Evolutionary conservation across 2,113 vertebrate genomes (phyloP).

Genomic region (Neotragus moschatus): DNA sequence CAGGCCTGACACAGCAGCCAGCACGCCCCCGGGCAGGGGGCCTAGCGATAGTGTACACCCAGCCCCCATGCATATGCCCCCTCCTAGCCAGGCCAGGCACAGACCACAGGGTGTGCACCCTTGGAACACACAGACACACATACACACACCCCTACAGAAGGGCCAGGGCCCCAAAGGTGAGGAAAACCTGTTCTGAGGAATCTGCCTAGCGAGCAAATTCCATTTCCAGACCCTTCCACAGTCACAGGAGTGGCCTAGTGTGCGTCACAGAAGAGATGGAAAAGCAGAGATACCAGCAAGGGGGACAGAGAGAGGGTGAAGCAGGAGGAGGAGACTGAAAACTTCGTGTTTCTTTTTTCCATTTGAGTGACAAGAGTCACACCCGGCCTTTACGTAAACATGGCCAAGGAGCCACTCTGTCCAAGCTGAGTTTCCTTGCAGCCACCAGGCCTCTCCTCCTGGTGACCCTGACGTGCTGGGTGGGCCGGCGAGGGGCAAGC

Average conservation of each 20-base stretch:
- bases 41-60: not conserved
- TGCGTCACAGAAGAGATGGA: constrained; percentile 46
- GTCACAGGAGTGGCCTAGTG: constrained; percentile 19
- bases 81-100: not conserved
- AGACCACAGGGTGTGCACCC: not conserved
- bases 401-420: constrained; percentile 53
- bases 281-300: constrained; percentile 20
- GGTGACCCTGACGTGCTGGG: constrained; percentile 38
- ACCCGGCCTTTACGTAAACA: constrained; percentile 72
- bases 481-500: not conserved
- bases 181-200: constrained; percentile 70
- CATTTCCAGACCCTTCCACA: constrained; percentile 52
- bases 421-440: constrained; percentile 55
- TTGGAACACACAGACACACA: not conserved
- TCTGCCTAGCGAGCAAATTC: constrained; percentile 81
- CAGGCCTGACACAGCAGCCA: not conserved
- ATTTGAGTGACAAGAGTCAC: constrained; percentile 69
- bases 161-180: constrained; percentile 53
- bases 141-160: not conserved
- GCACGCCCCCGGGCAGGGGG: not conserved
- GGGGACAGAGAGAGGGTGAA: constrained; percentile 11
- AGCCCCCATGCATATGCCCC: not conserved
- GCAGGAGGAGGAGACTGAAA: constrained; percentile 36
- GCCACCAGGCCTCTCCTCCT: constrained; percentile 55
- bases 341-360: constrained; percentile 62